phyloP scores from a whole-genome alignment of 2,113 vertebrate species.

The Xiphophorus hellerii region DNA sequence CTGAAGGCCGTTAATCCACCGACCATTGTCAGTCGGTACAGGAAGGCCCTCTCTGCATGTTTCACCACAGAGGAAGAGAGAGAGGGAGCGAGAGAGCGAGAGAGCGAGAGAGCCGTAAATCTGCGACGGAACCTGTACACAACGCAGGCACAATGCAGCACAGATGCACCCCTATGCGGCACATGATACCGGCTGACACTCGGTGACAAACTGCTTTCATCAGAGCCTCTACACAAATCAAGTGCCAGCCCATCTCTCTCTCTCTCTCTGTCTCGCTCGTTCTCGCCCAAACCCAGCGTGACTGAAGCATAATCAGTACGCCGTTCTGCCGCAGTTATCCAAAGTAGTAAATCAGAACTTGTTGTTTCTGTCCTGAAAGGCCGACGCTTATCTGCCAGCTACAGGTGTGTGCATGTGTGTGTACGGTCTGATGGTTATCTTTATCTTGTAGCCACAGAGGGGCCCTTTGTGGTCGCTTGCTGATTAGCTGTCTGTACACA shows the following conservation, averaged over 20 bases:
- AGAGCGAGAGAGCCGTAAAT: slow-evolving; percentile 78
- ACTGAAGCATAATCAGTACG: slow-evolving; percentile 56
- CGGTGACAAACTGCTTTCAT: slow-evolving; percentile 70
- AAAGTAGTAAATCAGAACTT: slow-evolving; percentile 80
- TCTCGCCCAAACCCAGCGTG: slow-evolving; percentile 1
- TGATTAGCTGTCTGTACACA: slow-evolving; percentile 67
- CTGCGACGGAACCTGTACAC: slow-evolving; percentile 58
- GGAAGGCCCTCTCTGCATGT: slow-evolving; percentile 69
- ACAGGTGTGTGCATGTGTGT: slow-evolving; percentile 69
- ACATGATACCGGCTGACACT: slow-evolving; percentile 63
- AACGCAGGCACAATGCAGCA: slow-evolving; percentile 39
- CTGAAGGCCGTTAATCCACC: slow-evolving; percentile 80
- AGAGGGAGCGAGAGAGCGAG: no score
- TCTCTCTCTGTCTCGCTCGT: slow-evolving; percentile 12
- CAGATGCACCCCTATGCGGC: slow-evolving; percentile 55
- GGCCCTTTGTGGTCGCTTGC: slow-evolving; percentile 56
- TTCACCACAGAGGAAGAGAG: slow-evolving; percentile 46
- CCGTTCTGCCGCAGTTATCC: slow-evolving; percentile 76
- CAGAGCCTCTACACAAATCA: slow-evolving; percentile 67
- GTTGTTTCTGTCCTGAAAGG: slow-evolving; percentile 72
- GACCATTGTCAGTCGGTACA: slow-evolving; percentile 78
- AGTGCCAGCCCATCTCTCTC: slow-evolving; percentile 19
- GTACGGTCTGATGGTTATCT: slow-evolving; percentile 62
- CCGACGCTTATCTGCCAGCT: slow-evolving; percentile 66
- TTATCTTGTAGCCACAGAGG: slow-evolving; percentile 64